Conservation (phyloP, 2,113 vertebrate species). For the Genyomyrus donnyi region DNA sequence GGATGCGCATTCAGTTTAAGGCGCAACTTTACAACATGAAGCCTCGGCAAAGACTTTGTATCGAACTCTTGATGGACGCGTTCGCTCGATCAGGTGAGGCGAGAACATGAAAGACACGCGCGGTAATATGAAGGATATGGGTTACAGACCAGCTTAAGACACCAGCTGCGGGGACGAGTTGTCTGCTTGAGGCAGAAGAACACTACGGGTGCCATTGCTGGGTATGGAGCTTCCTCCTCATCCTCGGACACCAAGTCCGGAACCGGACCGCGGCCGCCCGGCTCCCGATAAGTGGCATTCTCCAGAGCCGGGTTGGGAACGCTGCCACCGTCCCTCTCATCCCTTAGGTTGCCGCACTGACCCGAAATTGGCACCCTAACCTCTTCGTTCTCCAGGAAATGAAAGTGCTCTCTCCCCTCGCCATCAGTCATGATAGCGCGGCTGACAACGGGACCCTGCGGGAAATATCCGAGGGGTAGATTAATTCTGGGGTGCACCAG, state of each 20-base stretch:
- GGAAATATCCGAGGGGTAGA: constrained; percentile 17
- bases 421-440: constrained; percentile 76
- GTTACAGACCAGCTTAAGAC: constrained; percentile 87
- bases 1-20: background rate
- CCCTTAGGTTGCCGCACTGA: constrained; percentile 36
- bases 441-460: constrained; percentile 63
- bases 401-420: constrained; percentile 64
- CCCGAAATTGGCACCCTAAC: constrained; percentile 59
- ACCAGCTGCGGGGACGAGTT: constrained; percentile 91
- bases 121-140: constrained; percentile 81
- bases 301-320: constrained; percentile 43
- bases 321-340: constrained; percentile 54
- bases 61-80: background rate
- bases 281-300: constrained; percentile 41
- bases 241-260: constrained; percentile 61
- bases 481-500: constrained; percentile 8
- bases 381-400: constrained; percentile 55
- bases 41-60: background rate
- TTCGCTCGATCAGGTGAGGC: background rate
- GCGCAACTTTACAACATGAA: background rate
- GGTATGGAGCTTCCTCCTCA: constrained; percentile 78
- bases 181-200: constrained; percentile 91
- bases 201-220: constrained; percentile 81
- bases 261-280: constrained; percentile 46
- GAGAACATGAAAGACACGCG: background rate